Base-by-base conservation (phyloP, 2,888 invertebrate genomes). In the Abscondita cerata region DNA sequence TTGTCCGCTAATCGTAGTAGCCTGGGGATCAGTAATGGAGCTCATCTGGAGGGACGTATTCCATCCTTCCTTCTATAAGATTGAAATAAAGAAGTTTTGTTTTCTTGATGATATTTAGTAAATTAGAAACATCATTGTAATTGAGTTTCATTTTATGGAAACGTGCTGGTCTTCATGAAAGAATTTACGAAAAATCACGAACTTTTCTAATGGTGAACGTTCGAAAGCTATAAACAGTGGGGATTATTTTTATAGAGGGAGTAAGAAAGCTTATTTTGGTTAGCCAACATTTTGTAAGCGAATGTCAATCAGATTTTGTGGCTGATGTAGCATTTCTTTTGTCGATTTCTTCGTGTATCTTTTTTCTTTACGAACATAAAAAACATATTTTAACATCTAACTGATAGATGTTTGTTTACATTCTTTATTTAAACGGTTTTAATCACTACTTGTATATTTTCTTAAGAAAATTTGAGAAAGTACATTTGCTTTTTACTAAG, bases 1-100 rank as follows among this genome's bases (percentile, higher is more conserved):
- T 78, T 78, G 79, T 79, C 78, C 78, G 76, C 77, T 80, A 79
- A 80, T 79, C 78, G 78, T 70, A 66, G 70, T 67, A 68, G 75
- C 72, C 75, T 71, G 70, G 78, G 77, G 78, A 76, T 76, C 68
- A 69, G 72, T 77, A 76, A 78, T 75, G 73, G 76, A 69, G 67
- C 73, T 72, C 71, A 71, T 75, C 73, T 68, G 66, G 73, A 70
- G 67, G 65, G 67, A 70, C 61, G 66, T 62, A 59, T 62, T 57
- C 59, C 63, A 58, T 63, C 67, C 63, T 62, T 58, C 61, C 59
- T 64, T 41, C 67, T 72, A 71, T 68, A 70, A 62, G 68, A 68
- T 31, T 57, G 5, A 60, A 60, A 67, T 68, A 66, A 67, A 72
- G 69, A 69, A 69, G 64, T 67, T 69, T 75, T n/a, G n/a, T n/a